Conservation (phyloP, 2,888 invertebrate genomes). For the Pterostichus madidus region DNA sequence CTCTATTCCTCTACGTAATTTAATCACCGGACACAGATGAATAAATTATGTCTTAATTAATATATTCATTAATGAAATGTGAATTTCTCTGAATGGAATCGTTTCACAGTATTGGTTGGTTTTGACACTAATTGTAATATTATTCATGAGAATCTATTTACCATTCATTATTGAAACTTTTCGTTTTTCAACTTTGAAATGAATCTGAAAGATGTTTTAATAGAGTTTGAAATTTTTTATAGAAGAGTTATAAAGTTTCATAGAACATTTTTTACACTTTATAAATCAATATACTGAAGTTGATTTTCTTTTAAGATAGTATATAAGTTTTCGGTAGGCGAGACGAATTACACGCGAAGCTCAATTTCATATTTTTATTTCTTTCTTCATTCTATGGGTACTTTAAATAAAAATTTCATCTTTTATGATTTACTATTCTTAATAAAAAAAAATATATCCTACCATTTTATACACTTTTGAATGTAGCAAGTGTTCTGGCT, state of each 20-base stretch:
- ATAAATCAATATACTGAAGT: slow-evolving; percentile 58
- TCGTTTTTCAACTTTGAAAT: slow-evolving; percentile 40
- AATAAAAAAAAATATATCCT: too few species aligned
- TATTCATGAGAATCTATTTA: slow-evolving; percentile 42
- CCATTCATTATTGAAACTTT: slow-evolving; percentile 47
- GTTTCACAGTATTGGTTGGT: slow-evolving; percentile 6
- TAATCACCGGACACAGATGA: slow-evolving; percentile 32
- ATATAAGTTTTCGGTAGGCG: slow-evolving; percentile 44
- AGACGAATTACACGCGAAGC: slow-evolving; percentile 41
- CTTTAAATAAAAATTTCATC: too few species aligned
- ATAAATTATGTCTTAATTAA: slow-evolving; percentile 32
- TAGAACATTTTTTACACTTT: slow-evolving; percentile 57
- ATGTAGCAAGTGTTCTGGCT: too few species aligned
- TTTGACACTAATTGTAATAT: slow-evolving; percentile 21
- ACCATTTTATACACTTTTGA: too few species aligned
- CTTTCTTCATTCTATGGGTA: neutral
- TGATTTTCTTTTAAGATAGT: slow-evolving; percentile 56
- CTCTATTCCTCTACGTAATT: neutral
- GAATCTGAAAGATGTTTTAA: slow-evolving; percentile 42
- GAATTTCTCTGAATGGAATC: slow-evolving; percentile 24
- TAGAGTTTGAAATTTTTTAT: slow-evolving; percentile 46
- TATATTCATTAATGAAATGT: slow-evolving; percentile 15
- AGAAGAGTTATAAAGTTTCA: slow-evolving; percentile 49
- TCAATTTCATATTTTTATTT: slow-evolving; percentile 28
- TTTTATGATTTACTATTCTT: too few species aligned